Conservation (phyloP, 2,888 invertebrate species). For the Hemaris fuciformis region DNA sequence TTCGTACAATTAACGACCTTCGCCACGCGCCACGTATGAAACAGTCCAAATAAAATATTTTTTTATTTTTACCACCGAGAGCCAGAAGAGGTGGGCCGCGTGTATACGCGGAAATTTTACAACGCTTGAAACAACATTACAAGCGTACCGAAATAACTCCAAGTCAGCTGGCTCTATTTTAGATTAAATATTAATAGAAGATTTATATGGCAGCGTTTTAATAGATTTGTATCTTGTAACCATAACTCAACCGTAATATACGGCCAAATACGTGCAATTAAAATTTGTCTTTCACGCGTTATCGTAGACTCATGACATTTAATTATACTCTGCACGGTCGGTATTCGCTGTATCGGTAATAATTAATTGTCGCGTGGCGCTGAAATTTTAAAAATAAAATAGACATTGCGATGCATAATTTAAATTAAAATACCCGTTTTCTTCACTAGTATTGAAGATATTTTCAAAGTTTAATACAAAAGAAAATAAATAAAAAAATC, state of each 20-base stretch:
- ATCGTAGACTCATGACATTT: background rate
- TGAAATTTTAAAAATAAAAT: background rate
- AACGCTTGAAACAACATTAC: background rate
- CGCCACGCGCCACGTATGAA: background rate
- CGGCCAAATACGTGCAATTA: background rate
- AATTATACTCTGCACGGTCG: background rate
- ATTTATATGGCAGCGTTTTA: background rate
- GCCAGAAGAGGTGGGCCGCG: background rate
- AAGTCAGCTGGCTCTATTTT: background rate
- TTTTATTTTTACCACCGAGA: slow-evolving; percentile 5
- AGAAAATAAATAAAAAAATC: background rate
- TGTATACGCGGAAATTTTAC: background rate
- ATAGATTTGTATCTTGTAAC: background rate
- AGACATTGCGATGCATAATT: background rate
- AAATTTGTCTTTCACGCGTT: background rate
- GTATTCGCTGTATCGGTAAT: background rate
- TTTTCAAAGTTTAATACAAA: too few relatives aligned
- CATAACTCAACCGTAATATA: background rate
- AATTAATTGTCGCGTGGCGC: background rate
- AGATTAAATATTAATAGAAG: background rate
- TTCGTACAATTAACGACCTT: background rate
- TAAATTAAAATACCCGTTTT: background rate
- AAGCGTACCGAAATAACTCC: background rate
- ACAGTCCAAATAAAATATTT: background rate
- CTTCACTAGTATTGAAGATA: too few relatives aligned